Base-by-base conservation (phyloP, 2,888 invertebrate species). In the Blastobasis adustella region DNA sequence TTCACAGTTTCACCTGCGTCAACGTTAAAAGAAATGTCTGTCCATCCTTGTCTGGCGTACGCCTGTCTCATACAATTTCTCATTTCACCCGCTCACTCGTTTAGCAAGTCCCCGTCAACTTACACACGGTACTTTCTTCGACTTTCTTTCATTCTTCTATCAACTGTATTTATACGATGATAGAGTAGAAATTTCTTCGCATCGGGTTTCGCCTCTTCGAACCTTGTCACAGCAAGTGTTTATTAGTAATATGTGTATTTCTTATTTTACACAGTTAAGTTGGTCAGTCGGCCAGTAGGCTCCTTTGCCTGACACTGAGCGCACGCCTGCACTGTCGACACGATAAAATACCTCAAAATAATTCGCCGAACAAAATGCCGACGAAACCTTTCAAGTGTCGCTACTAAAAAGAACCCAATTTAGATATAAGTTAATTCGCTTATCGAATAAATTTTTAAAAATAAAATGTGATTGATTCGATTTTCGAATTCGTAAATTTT, bases 21-120 rank as follows among this genome's bases (percentile, higher is more conserved):
- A 58, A 65, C 66, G 65, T 67, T 67, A 77, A 79, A 81, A 80
- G 79, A 80, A 81, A 79, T 79, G 77, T 65, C 61, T 67, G 57
- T 53, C 75, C 59, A 52, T 86, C 87, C 63, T 78, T 55, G 54
- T 86, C 82, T 52, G 54, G 64, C 71, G 63, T 71, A 72, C 62
- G 66, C 66, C 74, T 68, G 67, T 87, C 83, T 81, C 78, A 73
- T 77, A 80, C 82, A 83, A 86, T 87, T 87, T 86, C 85, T 83
- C 84, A 84, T 87, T 87, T 87, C 87, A 86, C 88, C 23, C 88
- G 87, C 84, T 88, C 87, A 86, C 87, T 85, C 80, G 88, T 82
- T 88, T 87, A 88, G 85, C 88, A 64, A 83, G 75, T 82, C 60
- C 52, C 50, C 54, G 56, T 58, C 73, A 62, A 78, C 53, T 71